Evolutionary conservation across 2,113 vertebrate genomes (phyloP), one percentile per base, ranked within the genome.

Genomic region (Hippolais icterina): DNA sequence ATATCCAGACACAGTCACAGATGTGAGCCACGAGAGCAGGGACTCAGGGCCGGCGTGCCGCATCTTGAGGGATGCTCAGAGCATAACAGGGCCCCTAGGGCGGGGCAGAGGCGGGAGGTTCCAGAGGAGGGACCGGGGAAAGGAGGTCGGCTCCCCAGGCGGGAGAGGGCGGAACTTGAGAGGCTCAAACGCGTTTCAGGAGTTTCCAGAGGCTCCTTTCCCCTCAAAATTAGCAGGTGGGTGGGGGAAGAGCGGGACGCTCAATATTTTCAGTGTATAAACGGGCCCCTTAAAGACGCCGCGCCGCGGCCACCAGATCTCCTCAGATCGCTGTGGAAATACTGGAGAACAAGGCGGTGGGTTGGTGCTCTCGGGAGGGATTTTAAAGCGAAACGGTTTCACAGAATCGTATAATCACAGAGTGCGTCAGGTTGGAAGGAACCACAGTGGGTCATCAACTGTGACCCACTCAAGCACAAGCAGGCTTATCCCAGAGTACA

Each of bases 221-320:
- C 10, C 23, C 24, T 54, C 35, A 3, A 5, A 64, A 18, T 17
- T 7, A 27, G 23, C 19, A 3, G 7, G 1, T 13, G 6, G 27
- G 5, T 0, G 2, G 6, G 20, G 33, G 7, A 57, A 49, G 22
- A 50, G 20, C 1, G 1, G 31, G 25, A 22, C 24, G 18, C 3
- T 9, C 14, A 5, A 9, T 12, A 5, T 33, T 71, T 21, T 49
- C 31, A 6, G 28, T 14, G 49, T 15, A 3, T 23, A 21, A 64
- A 41, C 1, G 3, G 23, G 11, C 2, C 4, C 33, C 24, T 20
- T 39, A 52, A 20, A 74, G 61, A 37, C 9, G 4, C 57, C 7
- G n/a, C 8, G n/a, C 31, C 4, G 50, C 17, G 35, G 69, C 60
- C 24, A 35, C 13, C 52, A 11, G 15, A 12, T 27, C n/a, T 69